Percentiles rank a stretch among this genome's conserved stretches.
Evolutionary conservation across 2,797 vertebrate genomes (phyloP).

Genomic region (Sebastes minor): DNA sequence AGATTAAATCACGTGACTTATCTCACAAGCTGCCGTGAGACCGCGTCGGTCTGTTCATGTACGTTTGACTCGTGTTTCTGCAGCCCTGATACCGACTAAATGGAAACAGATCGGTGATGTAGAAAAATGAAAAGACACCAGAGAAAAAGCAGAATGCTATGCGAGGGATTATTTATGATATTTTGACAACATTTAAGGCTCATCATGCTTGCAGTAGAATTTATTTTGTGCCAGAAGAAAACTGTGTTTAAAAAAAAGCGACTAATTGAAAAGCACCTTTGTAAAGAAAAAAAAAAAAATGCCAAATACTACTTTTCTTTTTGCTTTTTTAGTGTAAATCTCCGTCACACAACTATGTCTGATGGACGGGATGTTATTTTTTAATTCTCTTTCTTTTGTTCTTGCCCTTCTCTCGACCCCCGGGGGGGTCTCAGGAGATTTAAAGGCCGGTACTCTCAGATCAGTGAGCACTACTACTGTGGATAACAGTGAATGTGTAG

Average conservation of each 20-base stretch:
- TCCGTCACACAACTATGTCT: constrained; percentile 18
- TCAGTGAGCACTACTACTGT: constrained; percentile 86
- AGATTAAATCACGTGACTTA: no score
- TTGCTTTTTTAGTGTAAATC: constrained; percentile 42
- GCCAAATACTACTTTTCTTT: constrained; percentile 74
- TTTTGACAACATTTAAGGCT: constrained; percentile 16
- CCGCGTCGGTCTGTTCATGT: neutral
- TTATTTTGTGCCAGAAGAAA: constrained; percentile 55
- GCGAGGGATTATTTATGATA: constrained; percentile 6
- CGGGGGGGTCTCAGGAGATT: constrained; percentile 63
- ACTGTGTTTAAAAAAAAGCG: neutral
- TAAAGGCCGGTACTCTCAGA: constrained; percentile 69
- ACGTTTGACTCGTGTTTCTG: neutral
- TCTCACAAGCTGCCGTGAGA: no score
- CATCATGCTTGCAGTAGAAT: constrained; percentile 32
- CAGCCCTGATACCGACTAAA: neutral
- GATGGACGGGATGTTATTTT: constrained; percentile 42
- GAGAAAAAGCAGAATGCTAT: neutral
- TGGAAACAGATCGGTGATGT: neutral
- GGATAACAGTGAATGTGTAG: constrained; percentile 85
- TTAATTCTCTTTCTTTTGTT: neutral
- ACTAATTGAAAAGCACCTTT: constrained; percentile 56
- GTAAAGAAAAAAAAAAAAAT: constrained; percentile 38
- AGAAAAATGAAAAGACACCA: neutral
- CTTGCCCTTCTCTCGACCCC: constrained; percentile 12